These are phyloP conservation scores for Julus scandinavius DNA, from an alignment of 2,888 invertebrate genomes.

Conservation along the genomic window DNA sequence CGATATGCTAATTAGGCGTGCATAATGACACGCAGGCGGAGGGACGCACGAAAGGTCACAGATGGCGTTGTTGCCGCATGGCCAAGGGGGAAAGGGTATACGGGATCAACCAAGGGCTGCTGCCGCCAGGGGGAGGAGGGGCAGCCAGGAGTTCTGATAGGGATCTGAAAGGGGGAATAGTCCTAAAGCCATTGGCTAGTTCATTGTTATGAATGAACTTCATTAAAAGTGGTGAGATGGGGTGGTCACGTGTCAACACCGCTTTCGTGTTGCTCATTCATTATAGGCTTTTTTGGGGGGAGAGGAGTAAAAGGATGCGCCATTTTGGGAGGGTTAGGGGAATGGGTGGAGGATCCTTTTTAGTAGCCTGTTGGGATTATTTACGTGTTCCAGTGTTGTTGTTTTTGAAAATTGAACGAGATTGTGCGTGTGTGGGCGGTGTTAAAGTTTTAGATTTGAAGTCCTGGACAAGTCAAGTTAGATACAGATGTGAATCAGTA, in stretches of 20 bases:
- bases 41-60: conserved; percentile 46
- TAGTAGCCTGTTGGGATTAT: not conserved
- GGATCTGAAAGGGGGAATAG: conserved; percentile 4
- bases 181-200: not conserved
- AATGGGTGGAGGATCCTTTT: not conserved
- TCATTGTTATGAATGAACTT: conserved; percentile 17
- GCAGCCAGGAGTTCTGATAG: not conserved
- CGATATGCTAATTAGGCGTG: conserved; percentile 36
- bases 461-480: not conserved
- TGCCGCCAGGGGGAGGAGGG: conserved; percentile 30
- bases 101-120: not conserved
- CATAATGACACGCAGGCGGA: conserved; percentile 18
- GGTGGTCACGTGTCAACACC: conserved; percentile 41
- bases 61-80: conserved; percentile 40
- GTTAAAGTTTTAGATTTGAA: not conserved
- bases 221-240: conserved; percentile 40
- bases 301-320: not conserved
- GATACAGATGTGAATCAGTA: not conserved
- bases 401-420: not conserved
- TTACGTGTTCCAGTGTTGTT: not conserved
- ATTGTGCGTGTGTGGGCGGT: not conserved
- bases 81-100: conserved; percentile 27
- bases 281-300: not conserved
- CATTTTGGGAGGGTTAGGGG: not conserved
- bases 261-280: conserved; percentile 28